Percentiles rank a stretch among this genome's conserved stretches.
Conservation (phyloP, 2,113 vertebrate genomes). For the Spermophilus dauricus region DNA sequence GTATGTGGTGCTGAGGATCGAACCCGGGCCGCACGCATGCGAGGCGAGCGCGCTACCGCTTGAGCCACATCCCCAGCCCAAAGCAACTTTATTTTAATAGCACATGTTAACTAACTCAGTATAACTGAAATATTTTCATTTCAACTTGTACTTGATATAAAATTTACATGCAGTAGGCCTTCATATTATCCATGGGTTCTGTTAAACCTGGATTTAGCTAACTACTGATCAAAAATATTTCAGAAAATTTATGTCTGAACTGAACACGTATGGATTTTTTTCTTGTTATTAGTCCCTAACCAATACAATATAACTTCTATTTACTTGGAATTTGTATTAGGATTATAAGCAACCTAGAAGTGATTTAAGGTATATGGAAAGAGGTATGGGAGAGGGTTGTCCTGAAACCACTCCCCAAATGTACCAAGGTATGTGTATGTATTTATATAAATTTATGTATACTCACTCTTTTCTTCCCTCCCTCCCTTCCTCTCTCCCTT, state of each 20-base stretch:
- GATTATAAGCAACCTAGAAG: too few relatives aligned
- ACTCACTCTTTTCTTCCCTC: too few relatives aligned
- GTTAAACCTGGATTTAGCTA: not conserved
- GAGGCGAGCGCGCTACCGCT: too few relatives aligned
- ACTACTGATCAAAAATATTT: not conserved
- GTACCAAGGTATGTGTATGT: not conserved
- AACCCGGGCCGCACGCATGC: too few relatives aligned
- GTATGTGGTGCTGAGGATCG: too few relatives aligned
- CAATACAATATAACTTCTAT: not conserved
- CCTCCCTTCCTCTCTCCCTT: too few relatives aligned
- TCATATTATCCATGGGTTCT: not conserved
- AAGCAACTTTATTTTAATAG: not conserved
- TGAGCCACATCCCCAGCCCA: too few relatives aligned
- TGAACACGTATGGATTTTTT: not conserved
- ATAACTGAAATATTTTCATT: not conserved
- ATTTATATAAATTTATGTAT: not conserved
- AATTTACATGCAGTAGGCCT: not conserved
- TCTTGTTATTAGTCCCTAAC: not conserved
- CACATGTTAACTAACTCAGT: not conserved
- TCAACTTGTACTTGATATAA: not conserved
- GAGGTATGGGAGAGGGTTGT: not conserved
- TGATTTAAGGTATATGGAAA: too few relatives aligned
- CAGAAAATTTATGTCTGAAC: not conserved
- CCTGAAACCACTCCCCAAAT: not conserved
- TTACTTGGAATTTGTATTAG: not conserved